phyloP scores from a whole-genome alignment of 2,113 vertebrate species.

The Sylvietta virens region DNA sequence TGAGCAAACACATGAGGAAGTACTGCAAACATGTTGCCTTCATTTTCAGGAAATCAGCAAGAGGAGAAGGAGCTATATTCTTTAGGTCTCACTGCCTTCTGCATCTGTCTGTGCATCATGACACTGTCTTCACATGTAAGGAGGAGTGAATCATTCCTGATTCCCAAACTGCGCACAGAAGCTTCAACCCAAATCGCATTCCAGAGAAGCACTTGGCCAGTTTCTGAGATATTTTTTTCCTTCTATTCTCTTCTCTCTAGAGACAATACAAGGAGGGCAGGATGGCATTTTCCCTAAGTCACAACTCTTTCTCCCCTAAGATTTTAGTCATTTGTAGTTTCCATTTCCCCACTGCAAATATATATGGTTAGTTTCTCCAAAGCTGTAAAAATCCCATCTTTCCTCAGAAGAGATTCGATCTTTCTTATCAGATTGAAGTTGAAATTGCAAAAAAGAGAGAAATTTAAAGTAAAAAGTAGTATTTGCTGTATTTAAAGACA shows the following conservation, averaged over 20 bases:
- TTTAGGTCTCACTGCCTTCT: not conserved
- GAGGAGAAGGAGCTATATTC: not conserved
- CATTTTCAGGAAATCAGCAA: not conserved
- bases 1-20: accelerated
- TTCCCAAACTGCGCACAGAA: not conserved
- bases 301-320: not conserved
- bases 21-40: not conserved
- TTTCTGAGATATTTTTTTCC: not conserved
- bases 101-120: not conserved
- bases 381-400: not conserved
- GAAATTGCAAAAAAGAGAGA: not conserved
- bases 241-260: not conserved
- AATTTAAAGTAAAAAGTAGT: constrained; percentile 6
- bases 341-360: not conserved
- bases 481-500: constrained; percentile 52
- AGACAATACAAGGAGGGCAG: not conserved
- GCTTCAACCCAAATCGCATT: not conserved
- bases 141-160: not conserved
- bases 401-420: constrained; percentile 3
- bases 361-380: not conserved
- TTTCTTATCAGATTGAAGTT: constrained; percentile 22
- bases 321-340: not conserved
- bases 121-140: not conserved
- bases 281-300: not conserved
- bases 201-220: not conserved